phyloP scores from a whole-genome alignment of 2,113 vertebrate species.

The Hyperoodon ampullatus region DNA sequence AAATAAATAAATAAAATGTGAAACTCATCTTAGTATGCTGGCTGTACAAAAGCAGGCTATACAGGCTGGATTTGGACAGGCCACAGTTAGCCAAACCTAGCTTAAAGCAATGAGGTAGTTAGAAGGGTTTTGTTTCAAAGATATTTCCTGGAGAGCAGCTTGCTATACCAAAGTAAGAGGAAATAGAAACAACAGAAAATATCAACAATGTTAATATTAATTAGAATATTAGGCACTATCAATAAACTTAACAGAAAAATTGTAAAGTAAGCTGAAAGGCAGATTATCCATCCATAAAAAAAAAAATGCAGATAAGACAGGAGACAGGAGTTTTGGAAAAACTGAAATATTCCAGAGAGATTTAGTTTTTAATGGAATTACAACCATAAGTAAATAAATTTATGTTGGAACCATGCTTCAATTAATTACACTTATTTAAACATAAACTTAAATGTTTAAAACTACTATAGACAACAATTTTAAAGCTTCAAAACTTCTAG shows the following conservation, averaged over 20 bases:
- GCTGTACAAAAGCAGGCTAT: neutral
- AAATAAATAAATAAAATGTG: neutral
- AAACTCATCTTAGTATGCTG: slow-evolving; percentile 14
- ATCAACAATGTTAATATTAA: neutral
- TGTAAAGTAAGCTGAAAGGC: neutral
- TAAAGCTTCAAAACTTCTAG: slow-evolving; percentile 33
- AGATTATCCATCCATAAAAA: neutral
- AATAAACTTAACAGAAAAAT: slow-evolving; percentile 15
- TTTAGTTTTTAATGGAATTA: slow-evolving; percentile 23
- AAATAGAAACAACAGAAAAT: neutral
- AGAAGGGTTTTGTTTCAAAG: slow-evolving; percentile 22
- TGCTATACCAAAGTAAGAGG: neutral
- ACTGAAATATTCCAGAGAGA: neutral
- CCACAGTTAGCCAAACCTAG: neutral
- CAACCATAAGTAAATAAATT: slow-evolving; percentile 31
- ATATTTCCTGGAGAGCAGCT: neutral
- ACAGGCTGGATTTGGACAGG: neutral
- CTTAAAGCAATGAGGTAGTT: neutral
- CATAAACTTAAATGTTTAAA: slow-evolving; percentile 36
- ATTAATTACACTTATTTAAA: slow-evolving; percentile 4
- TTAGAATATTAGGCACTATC: neutral
- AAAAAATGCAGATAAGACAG: neutral
- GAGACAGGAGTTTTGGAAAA: neutral
- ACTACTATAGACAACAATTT: neutral
- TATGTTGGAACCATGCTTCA: neutral